Base-by-base conservation (phyloP, 2,888 invertebrate species). In the Lithodes maja region DNA sequence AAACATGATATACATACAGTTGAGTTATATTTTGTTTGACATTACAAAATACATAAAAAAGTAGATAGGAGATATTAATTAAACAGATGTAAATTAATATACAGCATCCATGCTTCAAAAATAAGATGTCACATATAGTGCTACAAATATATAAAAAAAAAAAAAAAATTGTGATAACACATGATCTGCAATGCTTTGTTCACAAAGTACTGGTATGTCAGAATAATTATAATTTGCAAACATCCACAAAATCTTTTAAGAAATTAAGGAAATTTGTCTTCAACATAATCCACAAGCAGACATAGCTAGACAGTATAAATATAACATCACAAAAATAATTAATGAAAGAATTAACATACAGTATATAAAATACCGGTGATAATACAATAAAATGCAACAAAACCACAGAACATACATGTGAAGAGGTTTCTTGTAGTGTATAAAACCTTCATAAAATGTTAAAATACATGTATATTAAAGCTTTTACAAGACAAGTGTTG, bases 161-260 rank as follows among this genome's bases (percentile, higher is more conserved):
- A 71, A 71, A n/a, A 17, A 2, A 71, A n/a, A n/a, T 71, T 71
- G 71, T 71, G 71, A 71, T 12, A 9, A 55, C 68, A 82, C 81
- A 82, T 68, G 81, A 82, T 53, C 68, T 68, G 33, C 53, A 68
- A 82, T 82, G 81, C 68, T 82, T 82, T 82, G 81, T 82, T 82
- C 81, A 82, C 68, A 68, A 68, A 15, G 12, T 71, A n/a, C 17
- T 71, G n/a, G n/a, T n/a, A 12, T n/a, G n/a, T 15, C 68, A 71
- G 17, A 17, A 71, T 17, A 71, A n/a, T 71, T 5, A n/a, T 71
- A n/a, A 71, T 71, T n/a, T 71, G 17, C 71, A 71, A 33, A 71
- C 71, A 71, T 71, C n/a, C 17, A 71, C n/a, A 71, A n/a, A 71
- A 12, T 71, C 3, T 17, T 71, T 71, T 17, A 71, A 33, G 33